Evolutionary conservation across 2,797 vertebrate species (phyloP).

Genomic region (Hirundo rustica): DNA sequence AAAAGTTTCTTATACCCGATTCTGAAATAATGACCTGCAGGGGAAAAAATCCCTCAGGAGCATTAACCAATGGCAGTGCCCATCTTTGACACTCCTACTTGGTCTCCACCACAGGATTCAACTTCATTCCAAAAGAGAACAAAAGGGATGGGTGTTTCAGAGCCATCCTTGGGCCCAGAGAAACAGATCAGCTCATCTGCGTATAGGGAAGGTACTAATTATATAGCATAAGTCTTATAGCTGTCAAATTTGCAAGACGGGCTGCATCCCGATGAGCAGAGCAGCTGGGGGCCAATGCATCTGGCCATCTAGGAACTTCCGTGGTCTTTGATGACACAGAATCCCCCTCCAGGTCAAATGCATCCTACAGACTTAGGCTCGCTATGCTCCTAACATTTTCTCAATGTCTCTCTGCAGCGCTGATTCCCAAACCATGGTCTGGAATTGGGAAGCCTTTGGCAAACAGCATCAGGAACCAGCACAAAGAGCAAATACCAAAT

Average conservation of each 20-base stretch:
- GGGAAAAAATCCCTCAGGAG: not conserved
- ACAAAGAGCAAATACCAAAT: not conserved
- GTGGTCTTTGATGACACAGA: not conserved
- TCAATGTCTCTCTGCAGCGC: fast-evolving
- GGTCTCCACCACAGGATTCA: not conserved
- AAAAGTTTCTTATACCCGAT: not conserved
- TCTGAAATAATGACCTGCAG: not conserved
- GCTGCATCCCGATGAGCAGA: not conserved
- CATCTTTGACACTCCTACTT: not conserved
- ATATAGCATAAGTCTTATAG: not conserved
- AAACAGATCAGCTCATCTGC: not conserved
- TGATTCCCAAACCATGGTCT: not conserved
- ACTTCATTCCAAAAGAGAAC: not conserved
- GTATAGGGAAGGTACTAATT: not conserved
- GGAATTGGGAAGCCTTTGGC: not conserved
- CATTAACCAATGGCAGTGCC: fast-evolving
- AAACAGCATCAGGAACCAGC: not conserved
- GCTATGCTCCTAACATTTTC: not conserved
- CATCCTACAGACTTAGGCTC: not conserved
- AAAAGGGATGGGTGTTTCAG: not conserved
- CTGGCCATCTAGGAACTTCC: not conserved
- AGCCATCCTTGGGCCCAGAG: not conserved
- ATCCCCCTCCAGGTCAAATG: not conserved
- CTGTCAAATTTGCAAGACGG: not conserved
- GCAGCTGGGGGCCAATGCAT: not conserved